Conservation (phyloP, 2,797 vertebrate species). For the Microctenopoma stevenorrisi region DNA sequence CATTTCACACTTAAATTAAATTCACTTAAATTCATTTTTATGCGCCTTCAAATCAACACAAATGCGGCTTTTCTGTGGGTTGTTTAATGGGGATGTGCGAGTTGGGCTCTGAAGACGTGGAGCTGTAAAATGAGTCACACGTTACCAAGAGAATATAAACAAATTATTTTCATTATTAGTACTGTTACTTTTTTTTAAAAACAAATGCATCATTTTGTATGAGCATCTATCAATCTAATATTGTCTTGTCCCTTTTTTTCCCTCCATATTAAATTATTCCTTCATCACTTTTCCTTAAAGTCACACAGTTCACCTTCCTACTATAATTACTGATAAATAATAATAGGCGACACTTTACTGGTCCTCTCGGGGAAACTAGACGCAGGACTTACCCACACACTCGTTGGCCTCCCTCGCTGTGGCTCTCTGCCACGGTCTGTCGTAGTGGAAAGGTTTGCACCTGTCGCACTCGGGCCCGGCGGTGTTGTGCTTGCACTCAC, state of each 20-base stretch:
- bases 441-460: constrained; percentile 97
- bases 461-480: constrained; percentile 95
- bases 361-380: not conserved
- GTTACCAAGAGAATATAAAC: not conserved
- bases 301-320: not conserved
- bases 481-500: constrained; percentile 95
- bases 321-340: not conserved
- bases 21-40: constrained; percentile 19
- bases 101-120: constrained; percentile 6
- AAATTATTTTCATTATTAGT: not conserved
- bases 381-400: constrained; percentile 90
- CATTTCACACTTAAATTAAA: constrained; percentile 36
- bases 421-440: constrained; percentile 94
- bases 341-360: no score
- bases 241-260: not conserved
- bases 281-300: not conserved
- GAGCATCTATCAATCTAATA: no score
- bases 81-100: not conserved
- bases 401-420: constrained; percentile 95
- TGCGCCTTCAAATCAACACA: constrained; percentile 8
- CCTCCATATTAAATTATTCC: not conserved
- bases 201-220: not conserved
- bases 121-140: constrained; percentile 5
- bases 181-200: not conserved
- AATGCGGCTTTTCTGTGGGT: constrained; percentile 28